Evolutionary conservation across 2,113 vertebrate genomes (phyloP), one percentile per base, ranked within the genome.

Genomic region (Vidua macroura): DNA sequence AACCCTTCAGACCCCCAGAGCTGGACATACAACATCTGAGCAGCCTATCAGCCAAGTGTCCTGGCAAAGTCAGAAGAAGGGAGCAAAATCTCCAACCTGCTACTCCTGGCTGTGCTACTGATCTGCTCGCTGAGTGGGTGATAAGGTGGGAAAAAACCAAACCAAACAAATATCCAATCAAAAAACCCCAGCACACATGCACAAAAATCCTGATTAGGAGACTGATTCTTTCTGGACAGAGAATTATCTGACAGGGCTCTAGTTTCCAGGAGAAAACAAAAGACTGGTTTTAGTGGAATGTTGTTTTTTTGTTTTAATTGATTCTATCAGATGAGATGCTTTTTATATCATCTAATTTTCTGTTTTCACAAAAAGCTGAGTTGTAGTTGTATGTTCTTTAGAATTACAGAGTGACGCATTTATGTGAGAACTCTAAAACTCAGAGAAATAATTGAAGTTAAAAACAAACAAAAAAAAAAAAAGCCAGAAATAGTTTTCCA

Each of bases 1-100:
- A 95, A 9, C 8, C 9, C 7, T 46, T 62, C 49, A 33, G 37
- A 49, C 1, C 6, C 20, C 31, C 51, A 17, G 23, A 64, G 15
- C 17, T 4, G 4, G 39, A 48, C 10, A 5, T 2, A 4, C 16
- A 41, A 11, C 24, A 11, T 35, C 21, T 2, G 13, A 62, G 10
- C 21, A 60, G 6, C 9, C n/a, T 48, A 23, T 7, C 31, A 60
- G 27, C 23, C 27, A 8, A 28, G 20, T 1, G 1, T 17, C 15
- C 37, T 37, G 37, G 23, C 30, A 79, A 67, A 79, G 21, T 19
- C 8, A 4, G 12, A 30, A 35, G 51, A 5, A 5, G 20, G 11
- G 16, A 85, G 25, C 17, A 52, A 44, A 41, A 30, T 44, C 67
- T 58, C 39, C 25, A 28, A 9, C 19, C 30, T 43, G 4, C 17